Percentiles rank a stretch among this genome's conserved stretches.
These are phyloP conservation scores for Drosophila neoperkinsi DNA, from an alignment of 2,888 invertebrate genomes.

Conservation along the genomic window DNA sequence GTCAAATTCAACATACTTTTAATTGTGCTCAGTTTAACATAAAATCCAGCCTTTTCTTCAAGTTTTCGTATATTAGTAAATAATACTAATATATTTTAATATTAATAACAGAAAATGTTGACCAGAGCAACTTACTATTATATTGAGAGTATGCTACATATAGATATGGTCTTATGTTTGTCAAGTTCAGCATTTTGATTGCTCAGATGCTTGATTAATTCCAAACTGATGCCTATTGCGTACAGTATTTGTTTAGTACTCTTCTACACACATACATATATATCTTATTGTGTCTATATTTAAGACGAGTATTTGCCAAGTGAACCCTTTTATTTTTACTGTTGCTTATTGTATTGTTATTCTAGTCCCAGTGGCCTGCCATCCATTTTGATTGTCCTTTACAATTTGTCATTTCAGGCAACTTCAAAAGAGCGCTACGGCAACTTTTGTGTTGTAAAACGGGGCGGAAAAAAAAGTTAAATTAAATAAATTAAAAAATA, in stretches of 20 bases:
- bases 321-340: slow-evolving; percentile 12
- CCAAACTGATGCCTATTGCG: neutral
- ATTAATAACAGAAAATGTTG: too few species aligned
- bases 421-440: slow-evolving; percentile 58
- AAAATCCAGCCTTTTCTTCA: too few species aligned
- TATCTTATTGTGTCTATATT: neutral
- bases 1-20: neutral
- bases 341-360: slow-evolving; percentile 5
- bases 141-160: neutral
- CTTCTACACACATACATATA: neutral
- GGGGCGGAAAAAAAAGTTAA: slow-evolving; percentile 62
- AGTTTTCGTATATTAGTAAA: neutral
- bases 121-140: too few species aligned
- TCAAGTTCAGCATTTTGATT: too few species aligned
- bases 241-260: slow-evolving; percentile 10
- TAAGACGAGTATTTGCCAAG: slow-evolving; percentile 1
- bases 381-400: slow-evolving; percentile 47
- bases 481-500: slow-evolving; percentile 81
- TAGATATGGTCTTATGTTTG: too few species aligned
- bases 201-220: neutral
- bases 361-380: slow-evolving; percentile 12
- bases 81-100: neutral
- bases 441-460: slow-evolving; percentile 61
- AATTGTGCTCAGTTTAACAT: neutral
- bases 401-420: slow-evolving; percentile 61